These are phyloP conservation scores for Caranx ignobilis DNA, from an alignment of 2,113 vertebrate species.

Conservation along the genomic window DNA sequence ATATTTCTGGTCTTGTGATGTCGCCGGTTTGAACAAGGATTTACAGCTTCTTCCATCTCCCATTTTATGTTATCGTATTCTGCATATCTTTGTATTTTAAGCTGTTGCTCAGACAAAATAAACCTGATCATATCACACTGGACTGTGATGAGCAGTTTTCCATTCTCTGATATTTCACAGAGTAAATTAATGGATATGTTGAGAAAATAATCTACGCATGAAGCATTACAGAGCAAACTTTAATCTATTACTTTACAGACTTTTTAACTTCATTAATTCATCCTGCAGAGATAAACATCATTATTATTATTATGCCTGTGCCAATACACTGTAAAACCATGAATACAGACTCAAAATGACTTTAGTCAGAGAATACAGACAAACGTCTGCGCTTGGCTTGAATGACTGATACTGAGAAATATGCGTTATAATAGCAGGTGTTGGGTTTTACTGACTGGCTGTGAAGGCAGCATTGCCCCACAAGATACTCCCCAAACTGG, in stretches of 20 bases:
- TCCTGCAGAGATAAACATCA: too few relatives aligned
- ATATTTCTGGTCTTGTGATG: too few relatives aligned
- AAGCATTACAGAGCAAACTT: background rate
- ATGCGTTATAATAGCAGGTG: background rate
- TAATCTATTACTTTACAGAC: background rate
- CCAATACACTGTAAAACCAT: background rate
- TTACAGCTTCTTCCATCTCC: too few relatives aligned
- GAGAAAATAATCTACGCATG: background rate
- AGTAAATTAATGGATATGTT: background rate
- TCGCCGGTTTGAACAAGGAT: too few relatives aligned
- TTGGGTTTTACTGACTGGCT: background rate
- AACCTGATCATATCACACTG: too few relatives aligned
- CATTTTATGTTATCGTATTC: too few relatives aligned
- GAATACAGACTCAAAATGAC: background rate
- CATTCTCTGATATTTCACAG: background rate
- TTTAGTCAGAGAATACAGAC: background rate
- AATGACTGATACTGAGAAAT: background rate
- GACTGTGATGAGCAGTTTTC: background rate
- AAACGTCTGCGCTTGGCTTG: background rate
- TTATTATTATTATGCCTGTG: too few relatives aligned
- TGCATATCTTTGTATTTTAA: too few relatives aligned
- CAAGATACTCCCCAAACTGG: constrained; percentile 56
- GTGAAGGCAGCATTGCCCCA: constrained; percentile 2
- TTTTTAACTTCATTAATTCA: too few relatives aligned
- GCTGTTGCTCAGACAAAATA: too few relatives aligned